Conservation (phyloP, 1,140 invertebrate species). For the Neotoxoptera formosana region DNA sequence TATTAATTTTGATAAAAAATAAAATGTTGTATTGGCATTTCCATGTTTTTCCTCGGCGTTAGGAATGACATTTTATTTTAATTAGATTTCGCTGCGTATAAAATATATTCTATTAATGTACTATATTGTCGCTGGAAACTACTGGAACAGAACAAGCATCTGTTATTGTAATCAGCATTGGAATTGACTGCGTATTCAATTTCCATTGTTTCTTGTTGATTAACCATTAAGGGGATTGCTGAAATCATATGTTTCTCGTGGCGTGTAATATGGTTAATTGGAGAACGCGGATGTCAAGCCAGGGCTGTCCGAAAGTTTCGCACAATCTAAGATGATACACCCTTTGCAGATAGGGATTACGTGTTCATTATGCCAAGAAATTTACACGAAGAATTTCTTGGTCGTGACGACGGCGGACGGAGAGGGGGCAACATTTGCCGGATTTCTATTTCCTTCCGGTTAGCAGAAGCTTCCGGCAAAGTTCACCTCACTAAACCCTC, state of each 20-base stretch:
- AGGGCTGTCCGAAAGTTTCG: conserved; percentile 36
- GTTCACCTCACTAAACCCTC: conserved; percentile 40
- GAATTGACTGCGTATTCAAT: not conserved
- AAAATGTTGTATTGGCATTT: not conserved
- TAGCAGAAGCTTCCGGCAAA: conserved; percentile 16
- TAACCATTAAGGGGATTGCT: conserved; percentile 11
- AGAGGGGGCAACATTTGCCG: not conserved
- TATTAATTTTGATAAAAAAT: not conserved
- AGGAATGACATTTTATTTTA: not conserved
- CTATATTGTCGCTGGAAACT: not conserved
- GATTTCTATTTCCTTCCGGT: conserved; percentile 47
- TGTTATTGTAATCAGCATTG: not conserved
- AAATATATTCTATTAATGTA: not conserved
- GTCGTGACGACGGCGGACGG: not conserved
- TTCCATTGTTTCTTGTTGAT: conserved; percentile 7
- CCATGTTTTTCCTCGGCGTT: not conserved
- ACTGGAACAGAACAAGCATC: not conserved
- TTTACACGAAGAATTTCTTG: conserved; percentile 47
- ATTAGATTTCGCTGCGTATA: not conserved
- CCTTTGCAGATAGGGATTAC: conserved; percentile 29
- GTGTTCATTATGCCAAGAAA: conserved; percentile 39
- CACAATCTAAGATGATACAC: conserved; percentile 24
- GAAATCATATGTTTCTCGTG: conserved; percentile 47
- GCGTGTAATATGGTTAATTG: conserved; percentile 45
- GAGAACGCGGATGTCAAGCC: conserved; percentile 21